Conservation (phyloP, 2,113 vertebrate genomes). For the Mugil cephalus region DNA sequence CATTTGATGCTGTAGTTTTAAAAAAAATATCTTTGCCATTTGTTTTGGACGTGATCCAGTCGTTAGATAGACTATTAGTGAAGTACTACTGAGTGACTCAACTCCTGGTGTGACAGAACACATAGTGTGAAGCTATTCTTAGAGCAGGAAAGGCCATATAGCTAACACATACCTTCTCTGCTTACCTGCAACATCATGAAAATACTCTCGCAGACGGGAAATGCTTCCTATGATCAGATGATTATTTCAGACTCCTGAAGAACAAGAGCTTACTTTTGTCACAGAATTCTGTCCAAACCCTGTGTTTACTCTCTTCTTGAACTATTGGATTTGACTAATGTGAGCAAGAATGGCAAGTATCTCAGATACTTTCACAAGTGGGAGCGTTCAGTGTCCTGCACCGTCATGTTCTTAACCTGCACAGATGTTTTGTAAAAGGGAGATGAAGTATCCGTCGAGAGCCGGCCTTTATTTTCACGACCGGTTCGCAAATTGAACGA, state of each 20-base stretch:
- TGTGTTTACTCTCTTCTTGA: slow-evolving; percentile 16
- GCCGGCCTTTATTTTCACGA: slow-evolving; percentile 46
- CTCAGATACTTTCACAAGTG: slow-evolving; percentile 41
- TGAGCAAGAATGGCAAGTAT: slow-evolving; percentile 57
- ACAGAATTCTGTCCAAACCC: slow-evolving; percentile 13
- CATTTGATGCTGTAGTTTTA: slow-evolving; percentile 32
- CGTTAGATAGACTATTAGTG: slow-evolving; percentile 33
- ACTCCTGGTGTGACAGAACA: slow-evolving; percentile 31
- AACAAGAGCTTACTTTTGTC: neutral
- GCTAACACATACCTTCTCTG: slow-evolving; percentile 42
- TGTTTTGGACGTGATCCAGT: slow-evolving; percentile 54
- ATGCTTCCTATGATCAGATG: slow-evolving; percentile 5
- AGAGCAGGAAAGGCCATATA: slow-evolving; percentile 43
- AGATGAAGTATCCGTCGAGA: slow-evolving; percentile 66
- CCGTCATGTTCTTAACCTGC: slow-evolving; percentile 51
- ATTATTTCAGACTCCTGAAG: slow-evolving; percentile 3
- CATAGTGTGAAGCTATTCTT: slow-evolving; percentile 46
- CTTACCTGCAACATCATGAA: neutral
- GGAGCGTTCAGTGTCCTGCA: slow-evolving; percentile 32
- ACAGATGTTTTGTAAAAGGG: slow-evolving; percentile 66
- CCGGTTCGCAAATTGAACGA: slow-evolving; percentile 47
- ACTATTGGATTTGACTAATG: slow-evolving; percentile 51
- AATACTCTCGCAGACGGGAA: neutral
- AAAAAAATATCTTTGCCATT: slow-evolving; percentile 44
- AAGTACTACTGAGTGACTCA: slow-evolving; percentile 17